phyloP scores from a whole-genome alignment of 2,797 vertebrate genomes.

The Trematomus bernacchii region DNA sequence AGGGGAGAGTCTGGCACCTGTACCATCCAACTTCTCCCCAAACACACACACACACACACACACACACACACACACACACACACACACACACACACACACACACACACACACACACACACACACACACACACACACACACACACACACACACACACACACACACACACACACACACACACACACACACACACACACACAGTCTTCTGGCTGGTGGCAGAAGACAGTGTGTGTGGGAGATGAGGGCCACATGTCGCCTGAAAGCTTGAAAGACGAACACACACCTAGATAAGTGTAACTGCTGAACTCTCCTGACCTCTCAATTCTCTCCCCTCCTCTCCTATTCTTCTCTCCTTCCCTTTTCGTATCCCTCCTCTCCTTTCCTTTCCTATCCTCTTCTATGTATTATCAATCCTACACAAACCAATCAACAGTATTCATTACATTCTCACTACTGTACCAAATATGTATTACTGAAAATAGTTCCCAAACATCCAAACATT shows the following conservation, averaged over 20 bases:
- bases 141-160: constrained; percentile 24
- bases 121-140: constrained; percentile 30
- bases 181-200: constrained; percentile 16
- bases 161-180: constrained; percentile 31
- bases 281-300: constrained; percentile 29
- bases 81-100: constrained; percentile 40
- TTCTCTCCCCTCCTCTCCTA: constrained; percentile 5
- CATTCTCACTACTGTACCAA: too few relatives aligned
- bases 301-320: constrained; percentile 41
- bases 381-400: too few relatives aligned
- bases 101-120: constrained; percentile 32
- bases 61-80: constrained; percentile 16
- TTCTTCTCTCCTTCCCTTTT: too few relatives aligned
- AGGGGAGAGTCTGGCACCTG: constrained; percentile 77
- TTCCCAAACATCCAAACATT: too few relatives aligned
- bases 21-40: constrained; percentile 46
- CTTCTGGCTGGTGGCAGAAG: constrained; percentile 37
- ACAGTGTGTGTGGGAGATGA: constrained; percentile 29
- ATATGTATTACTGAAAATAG: too few relatives aligned
- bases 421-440: too few relatives aligned
- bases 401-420: too few relatives aligned
- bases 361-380: too few relatives aligned
- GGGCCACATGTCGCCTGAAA: constrained; percentile 42
- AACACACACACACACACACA: constrained; percentile 33
- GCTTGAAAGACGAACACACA: constrained; percentile 45